phyloP scores from a whole-genome alignment of 1,140 invertebrate genomes.

The Anastrepha obliqua region DNA sequence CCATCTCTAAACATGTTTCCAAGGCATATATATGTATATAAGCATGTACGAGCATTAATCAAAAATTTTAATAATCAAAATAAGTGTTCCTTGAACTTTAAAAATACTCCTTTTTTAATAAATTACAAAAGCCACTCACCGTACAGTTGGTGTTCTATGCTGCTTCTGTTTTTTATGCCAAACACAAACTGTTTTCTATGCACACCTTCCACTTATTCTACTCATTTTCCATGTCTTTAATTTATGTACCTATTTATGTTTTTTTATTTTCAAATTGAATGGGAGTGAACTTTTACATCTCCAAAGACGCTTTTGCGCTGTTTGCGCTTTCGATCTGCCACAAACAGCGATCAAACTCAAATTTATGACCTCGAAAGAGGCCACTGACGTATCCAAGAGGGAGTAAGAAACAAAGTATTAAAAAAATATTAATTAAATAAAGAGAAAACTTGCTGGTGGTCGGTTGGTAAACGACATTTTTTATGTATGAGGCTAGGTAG shows the following conservation, averaged over 20 bases:
- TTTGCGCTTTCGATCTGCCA: not conserved
- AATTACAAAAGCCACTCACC: no score
- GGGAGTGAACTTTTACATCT: not conserved
- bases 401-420: not conserved
- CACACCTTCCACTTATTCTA: not conserved
- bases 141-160: no score
- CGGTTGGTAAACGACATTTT: not conserved
- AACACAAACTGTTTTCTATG: not conserved
- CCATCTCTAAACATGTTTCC: no score
- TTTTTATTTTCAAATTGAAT: not conserved
- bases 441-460: not conserved
- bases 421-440: not conserved
- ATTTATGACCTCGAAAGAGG: conserved; percentile 35
- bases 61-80: no score
- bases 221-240: not conserved
- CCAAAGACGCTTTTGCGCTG: not conserved
- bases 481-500: not conserved
- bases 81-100: no score
- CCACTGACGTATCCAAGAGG: not conserved
- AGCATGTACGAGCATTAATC: no score
- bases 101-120: no score
- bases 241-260: not conserved
- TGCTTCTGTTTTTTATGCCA: not conserved
- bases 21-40: no score
- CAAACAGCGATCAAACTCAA: not conserved